Evolutionary conservation across 2,113 vertebrate species (phyloP).

Genomic region (Mesocricetus auratus): DNA sequence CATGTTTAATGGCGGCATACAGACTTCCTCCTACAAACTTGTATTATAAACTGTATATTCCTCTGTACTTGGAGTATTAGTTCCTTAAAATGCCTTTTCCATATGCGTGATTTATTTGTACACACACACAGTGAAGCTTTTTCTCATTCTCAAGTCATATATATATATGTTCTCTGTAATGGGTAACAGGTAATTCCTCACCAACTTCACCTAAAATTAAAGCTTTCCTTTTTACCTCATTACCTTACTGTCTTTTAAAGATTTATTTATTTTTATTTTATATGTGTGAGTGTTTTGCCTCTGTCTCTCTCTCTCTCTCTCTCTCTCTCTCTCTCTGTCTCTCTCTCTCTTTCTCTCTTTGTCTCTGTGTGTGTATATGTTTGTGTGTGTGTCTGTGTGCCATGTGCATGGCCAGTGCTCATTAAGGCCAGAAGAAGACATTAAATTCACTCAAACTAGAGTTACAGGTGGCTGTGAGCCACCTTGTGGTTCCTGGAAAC

Average conservation of each 20-base stretch:
- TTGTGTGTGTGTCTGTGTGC: background rate
- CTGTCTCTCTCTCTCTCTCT: background rate
- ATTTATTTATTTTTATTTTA: background rate
- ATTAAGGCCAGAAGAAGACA: background rate
- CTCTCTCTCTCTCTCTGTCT: background rate
- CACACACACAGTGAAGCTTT: too few relatives aligned
- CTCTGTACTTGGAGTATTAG: background rate
- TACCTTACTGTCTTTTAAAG: background rate
- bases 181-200: background rate
- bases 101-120: background rate
- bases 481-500: background rate
- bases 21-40: too few relatives aligned
- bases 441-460: background rate
- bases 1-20: too few relatives aligned
- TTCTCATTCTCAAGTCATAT: too few relatives aligned
- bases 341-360: too few relatives aligned
- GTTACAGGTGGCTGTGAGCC: background rate
- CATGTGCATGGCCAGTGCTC: background rate
- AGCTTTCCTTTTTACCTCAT: background rate
- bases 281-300: background rate
- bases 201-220: background rate
- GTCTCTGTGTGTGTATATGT: background rate
- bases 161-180: background rate
- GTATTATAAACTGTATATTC: background rate
- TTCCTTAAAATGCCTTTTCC: background rate